phyloP scores from a whole-genome alignment of 2,113 vertebrate genomes.

The Callorhinus ursinus region DNA sequence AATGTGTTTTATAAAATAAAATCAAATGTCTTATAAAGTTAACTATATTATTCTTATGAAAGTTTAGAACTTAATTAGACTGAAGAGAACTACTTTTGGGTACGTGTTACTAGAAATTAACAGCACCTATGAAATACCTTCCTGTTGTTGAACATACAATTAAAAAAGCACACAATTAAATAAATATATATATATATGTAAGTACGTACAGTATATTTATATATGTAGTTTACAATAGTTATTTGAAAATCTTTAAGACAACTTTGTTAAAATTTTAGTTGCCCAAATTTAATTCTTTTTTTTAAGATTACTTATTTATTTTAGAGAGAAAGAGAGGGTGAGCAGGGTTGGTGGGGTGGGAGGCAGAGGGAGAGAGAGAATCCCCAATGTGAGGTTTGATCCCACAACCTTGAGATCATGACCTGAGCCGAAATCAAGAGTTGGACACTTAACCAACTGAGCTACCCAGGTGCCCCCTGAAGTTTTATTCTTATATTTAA shows the following conservation, averaged over 20 bases:
- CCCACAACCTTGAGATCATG: neutral
- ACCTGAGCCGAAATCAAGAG: neutral
- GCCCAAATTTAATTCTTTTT: neutral
- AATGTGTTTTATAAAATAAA: neutral
- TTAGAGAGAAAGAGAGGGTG: neutral
- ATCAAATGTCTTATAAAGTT: neutral
- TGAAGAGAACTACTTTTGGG: neutral
- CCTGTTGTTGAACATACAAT: neutral
- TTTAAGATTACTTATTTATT: neutral
- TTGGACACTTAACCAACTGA: neutral
- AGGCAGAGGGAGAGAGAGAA: neutral
- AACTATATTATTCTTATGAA: neutral
- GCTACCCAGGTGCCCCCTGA: neutral
- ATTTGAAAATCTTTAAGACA: neutral
- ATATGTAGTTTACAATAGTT: neutral
- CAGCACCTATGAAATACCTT: neutral
- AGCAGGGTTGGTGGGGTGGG: neutral
- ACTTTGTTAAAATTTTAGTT: neutral
- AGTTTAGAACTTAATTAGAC: neutral
- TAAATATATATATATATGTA: neutral
- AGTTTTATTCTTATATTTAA: neutral
- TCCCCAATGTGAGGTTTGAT: neutral
- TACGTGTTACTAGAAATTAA: neutral
- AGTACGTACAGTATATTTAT: neutral
- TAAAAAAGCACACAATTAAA: neutral